phyloP scores from a whole-genome alignment of 2,797 vertebrate species.

The Falco naumanni region DNA sequence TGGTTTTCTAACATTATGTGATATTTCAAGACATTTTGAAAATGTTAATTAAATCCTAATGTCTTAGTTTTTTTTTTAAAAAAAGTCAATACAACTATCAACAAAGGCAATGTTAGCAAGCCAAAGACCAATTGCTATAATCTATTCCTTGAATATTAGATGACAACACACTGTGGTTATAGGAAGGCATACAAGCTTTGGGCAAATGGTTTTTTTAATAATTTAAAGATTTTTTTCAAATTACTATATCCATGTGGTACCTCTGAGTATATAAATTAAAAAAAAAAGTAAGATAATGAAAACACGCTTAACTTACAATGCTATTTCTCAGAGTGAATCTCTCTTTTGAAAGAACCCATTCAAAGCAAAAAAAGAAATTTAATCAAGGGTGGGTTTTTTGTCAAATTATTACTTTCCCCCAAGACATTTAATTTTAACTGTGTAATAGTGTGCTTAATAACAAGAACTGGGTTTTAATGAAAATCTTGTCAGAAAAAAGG shows the following conservation, averaged over 20 bases:
- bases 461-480: slow-evolving; percentile 37
- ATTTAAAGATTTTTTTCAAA: slow-evolving; percentile 35
- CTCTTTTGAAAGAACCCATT: background rate
- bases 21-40: background rate
- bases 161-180: background rate
- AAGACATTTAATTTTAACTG: slow-evolving; percentile 66
- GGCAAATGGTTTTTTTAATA: slow-evolving; percentile 39
- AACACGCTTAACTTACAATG: slow-evolving; percentile 7
- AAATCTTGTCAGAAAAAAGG: slow-evolving; percentile 34
- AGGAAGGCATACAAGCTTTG: background rate
- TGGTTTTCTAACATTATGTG: background rate
- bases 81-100: background rate
- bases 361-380: background rate
- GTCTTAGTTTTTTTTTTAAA: background rate
- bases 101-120: background rate
- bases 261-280: background rate
- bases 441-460: slow-evolving; percentile 55
- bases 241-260: background rate
- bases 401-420: slow-evolving; percentile 39
- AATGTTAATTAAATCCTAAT: background rate
- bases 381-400: background rate
- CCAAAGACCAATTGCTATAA: slow-evolving; percentile 4
- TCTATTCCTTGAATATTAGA: slow-evolving; percentile 24
- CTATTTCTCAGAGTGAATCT: background rate
- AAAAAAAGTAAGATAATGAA: slow-evolving; percentile 31